A percentile compares a stretch with the other conserved stretches of the same genome.
These are phyloP conservation scores for Ondatra zibethicus DNA, from an alignment of 2,113 vertebrate genomes.

Conservation along the genomic window DNA sequence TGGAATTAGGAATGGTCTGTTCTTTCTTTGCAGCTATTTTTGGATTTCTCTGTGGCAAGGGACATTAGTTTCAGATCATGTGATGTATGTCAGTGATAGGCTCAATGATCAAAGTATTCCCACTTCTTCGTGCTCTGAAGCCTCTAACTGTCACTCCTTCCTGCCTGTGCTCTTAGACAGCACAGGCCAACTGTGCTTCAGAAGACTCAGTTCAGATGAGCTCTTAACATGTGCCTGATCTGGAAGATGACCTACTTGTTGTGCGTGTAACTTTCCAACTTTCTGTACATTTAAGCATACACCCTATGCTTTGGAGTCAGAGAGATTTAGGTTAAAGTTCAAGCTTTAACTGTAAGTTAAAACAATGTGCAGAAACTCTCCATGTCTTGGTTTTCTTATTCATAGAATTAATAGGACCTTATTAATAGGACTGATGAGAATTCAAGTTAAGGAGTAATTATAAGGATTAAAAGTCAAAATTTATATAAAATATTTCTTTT, in stretches of 20 bases:
- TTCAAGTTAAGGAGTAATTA: background rate
- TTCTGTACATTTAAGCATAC: background rate
- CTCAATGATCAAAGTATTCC: constrained; percentile 56
- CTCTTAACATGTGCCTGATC: background rate
- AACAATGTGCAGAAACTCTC: background rate
- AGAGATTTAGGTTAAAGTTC: background rate
- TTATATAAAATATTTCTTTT: background rate
- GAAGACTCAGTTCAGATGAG: background rate
- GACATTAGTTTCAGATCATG: constrained; percentile 62
- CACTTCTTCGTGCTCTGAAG: constrained; percentile 47
- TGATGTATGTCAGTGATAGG: background rate
- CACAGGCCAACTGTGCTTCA: background rate
- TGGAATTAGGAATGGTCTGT: constrained; percentile 42
- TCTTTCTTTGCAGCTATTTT: constrained; percentile 62
- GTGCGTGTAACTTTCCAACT: background rate
- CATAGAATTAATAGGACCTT: background rate
- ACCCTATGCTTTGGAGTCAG: background rate
- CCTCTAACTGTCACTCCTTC: background rate
- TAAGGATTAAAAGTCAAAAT: constrained; percentile 12
- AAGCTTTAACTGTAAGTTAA: background rate
- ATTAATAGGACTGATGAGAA: background rate
- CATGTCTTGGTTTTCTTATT: background rate
- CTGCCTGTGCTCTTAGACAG: background rate
- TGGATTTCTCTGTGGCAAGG: constrained; percentile 57
- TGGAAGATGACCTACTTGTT: background rate